Evolutionary conservation across 2,113 vertebrate species (phyloP), one percentile per base, ranked within the genome.

Genomic region (Struthidea cinerea): DNA sequence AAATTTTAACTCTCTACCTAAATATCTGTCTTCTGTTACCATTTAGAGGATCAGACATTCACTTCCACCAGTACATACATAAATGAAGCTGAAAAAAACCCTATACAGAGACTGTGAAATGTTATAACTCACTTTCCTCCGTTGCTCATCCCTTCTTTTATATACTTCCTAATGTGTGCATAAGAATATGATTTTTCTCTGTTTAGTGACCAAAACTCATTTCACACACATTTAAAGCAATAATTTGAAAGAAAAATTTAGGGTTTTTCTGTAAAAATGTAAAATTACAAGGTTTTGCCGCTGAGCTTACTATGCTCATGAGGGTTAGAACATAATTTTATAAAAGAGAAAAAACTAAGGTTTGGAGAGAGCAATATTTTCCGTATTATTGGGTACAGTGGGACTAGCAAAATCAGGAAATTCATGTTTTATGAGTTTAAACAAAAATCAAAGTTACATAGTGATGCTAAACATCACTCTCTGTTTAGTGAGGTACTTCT

Each of bases 391-490:
- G 19, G 80, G 80, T 97, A 88, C 92, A 87, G 70, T 92, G 96
- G 96, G 94, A 97, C 94, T 82, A 97, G 87, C 80, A 97, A 97
- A 97, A 90, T 85, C 95, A 98, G 92, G 96, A 98, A 97, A 96
- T 95, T 82, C 49, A 21, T 84, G 78, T 95, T 97, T 98, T 96
- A 97, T 93, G 89, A 96, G 93, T 73, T 97, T 89, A 94, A 96
- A 84, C 53, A 80, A 81, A 97, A 97, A 97, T 96, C 93, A 97
- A 95, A 97, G 96, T 74, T 84, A 87, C 46, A 92, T 30, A 56
- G 68, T 90, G 85, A 95, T 74, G 64, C 65, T 90, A 95, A 96
- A 94, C 61, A 93, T 96, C 90, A 90, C 56, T 77, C 73, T 85
- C 53, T 93, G 23, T 87, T 53, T 90, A 69, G 90, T 56, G 71